Evolutionary conservation across 2,113 vertebrate genomes (phyloP), one percentile per base, ranked within the genome.

Genomic region (Takifugu bimaculatus): DNA sequence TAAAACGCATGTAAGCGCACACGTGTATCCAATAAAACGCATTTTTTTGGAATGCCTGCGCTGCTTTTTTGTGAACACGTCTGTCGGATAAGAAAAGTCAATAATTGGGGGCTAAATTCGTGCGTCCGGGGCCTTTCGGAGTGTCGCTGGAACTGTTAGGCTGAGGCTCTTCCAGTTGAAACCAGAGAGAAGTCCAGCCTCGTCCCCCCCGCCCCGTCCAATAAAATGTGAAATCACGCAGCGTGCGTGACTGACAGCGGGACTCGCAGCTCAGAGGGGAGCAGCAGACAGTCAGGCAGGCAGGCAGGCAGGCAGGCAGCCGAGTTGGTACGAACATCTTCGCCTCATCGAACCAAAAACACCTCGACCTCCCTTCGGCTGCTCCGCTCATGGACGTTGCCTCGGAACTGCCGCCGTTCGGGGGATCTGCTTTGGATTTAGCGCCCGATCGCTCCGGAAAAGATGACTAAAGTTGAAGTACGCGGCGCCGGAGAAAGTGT

Each of bases 401-500:
- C 75, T 42, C 66, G 74, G 74, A 82, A 65, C 7, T 44, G 0
- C 13, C 67, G 65, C 52, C 15, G 51, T 53, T 60, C 44, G 7
- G 54, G 61, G 75, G 60, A 60, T 70, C 77, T 7, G 45, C 49
- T 20, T 39, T 11, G 81, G 74, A 80, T 68, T 70, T 71, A 51
- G 55, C 64, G 59, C 12, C 61, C 27, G 57, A 61, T 62, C 61
- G 53, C 64, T 35, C 44, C 72, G 70, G 72, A 59, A 39, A 88
- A 83, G 78, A 90, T 88, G 88, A 60, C 65, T 58, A 66, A 60
- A 70, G 50, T 76, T 42, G 78, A 59, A 74, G 76, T 25, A 42
- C 70, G 60, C 75, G 47, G 82, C 75, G 76, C 54, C 44, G 84
- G 75, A 86, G 87, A 87, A 84, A 80, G 85, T 83, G 82, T 85